A percentile compares a stretch with the other conserved stretches of the same genome.
phyloP scores from a whole-genome alignment of 1,140 invertebrate species.

The Pararge aegeria region DNA sequence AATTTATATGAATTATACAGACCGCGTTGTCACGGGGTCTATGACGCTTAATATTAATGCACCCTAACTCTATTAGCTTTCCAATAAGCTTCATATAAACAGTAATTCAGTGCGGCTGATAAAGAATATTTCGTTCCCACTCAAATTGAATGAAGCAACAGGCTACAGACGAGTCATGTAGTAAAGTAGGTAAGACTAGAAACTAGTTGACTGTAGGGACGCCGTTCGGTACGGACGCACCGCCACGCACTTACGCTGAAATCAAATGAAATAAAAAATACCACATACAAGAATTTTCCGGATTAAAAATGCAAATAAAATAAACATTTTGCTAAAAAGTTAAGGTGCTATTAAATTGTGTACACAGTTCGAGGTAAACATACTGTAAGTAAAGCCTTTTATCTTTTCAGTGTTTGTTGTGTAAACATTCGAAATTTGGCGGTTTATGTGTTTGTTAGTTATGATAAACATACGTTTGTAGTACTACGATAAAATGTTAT shows the following conservation, averaged over 20 bases:
- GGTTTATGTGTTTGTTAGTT: slow-evolving; percentile 32
- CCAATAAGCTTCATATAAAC: slow-evolving; percentile 11
- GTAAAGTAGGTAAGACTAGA: not conserved
- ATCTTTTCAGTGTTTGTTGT: slow-evolving; percentile 31
- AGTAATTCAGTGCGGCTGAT: slow-evolving; percentile 14
- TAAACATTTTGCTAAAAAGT: not conserved
- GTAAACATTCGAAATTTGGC: slow-evolving; percentile 44
- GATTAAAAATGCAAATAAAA: not conserved
- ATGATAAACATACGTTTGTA: slow-evolving; percentile 27
- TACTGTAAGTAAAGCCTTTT: slow-evolving; percentile 40
- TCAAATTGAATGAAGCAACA: slow-evolving; percentile 31
- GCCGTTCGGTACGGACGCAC: slow-evolving; percentile 28
- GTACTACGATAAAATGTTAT: slow-evolving; percentile 15
- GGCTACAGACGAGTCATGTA: slow-evolving; percentile 9
- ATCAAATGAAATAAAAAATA: not conserved
- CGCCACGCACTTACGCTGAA: not conserved
- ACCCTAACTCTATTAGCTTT: slow-evolving; percentile 1
- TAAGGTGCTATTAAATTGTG: slow-evolving; percentile 35
- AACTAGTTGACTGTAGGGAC: slow-evolving; percentile 28
- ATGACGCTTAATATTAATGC: too few species aligned
- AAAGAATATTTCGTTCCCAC: slow-evolving; percentile 22
- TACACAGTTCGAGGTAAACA: slow-evolving; percentile 17
- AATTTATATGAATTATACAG: too few species aligned
- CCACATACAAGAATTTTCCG: not conserved
- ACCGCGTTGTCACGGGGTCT: too few species aligned